phyloP scores from a whole-genome alignment of 2,888 invertebrate genomes.

The Molorchus minor region DNA sequence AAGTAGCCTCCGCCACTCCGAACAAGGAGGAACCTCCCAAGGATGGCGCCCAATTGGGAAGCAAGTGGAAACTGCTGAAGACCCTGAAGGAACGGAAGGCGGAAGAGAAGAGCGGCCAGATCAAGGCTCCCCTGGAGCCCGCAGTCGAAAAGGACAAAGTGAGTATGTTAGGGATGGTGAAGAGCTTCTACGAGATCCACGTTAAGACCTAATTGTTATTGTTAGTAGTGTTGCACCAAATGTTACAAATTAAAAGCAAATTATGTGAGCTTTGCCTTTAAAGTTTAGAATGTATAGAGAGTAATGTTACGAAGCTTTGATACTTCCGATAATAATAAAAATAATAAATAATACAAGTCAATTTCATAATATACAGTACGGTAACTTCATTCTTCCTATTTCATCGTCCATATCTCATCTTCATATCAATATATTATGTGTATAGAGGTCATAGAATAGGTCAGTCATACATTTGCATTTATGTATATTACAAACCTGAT shows the following conservation, averaged over 20 bases:
- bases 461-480: no score
- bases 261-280: conserved; percentile 39
- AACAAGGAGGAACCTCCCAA: conserved; percentile 55
- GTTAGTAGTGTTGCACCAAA: conserved; percentile 33
- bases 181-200: conserved; percentile 74
- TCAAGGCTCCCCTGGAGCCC: conserved; percentile 69
- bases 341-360: no score
- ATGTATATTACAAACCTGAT: no score
- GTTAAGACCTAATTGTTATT: conserved; percentile 69
- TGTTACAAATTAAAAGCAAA: conserved; percentile 37
- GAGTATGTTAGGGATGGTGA: conserved; percentile 75
- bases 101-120: conserved; percentile 81
- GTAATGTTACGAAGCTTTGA: conserved; percentile 7
- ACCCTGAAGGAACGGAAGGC: conserved; percentile 90
- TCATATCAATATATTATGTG: conserved; percentile 30
- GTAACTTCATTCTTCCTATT: conserved; percentile 7
- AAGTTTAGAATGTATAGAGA: conserved; percentile 10
- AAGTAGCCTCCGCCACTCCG: conserved; percentile 58
- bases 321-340: no score
- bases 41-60: conserved; percentile 71
- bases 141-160: conserved; percentile 75
- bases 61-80: conserved; percentile 91
- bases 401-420: conserved; percentile 32
- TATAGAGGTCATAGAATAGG: no score
- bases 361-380: conserved; percentile 29